Conservation (phyloP, 2,888 invertebrate species). For the Drosophila gaucha region DNA sequence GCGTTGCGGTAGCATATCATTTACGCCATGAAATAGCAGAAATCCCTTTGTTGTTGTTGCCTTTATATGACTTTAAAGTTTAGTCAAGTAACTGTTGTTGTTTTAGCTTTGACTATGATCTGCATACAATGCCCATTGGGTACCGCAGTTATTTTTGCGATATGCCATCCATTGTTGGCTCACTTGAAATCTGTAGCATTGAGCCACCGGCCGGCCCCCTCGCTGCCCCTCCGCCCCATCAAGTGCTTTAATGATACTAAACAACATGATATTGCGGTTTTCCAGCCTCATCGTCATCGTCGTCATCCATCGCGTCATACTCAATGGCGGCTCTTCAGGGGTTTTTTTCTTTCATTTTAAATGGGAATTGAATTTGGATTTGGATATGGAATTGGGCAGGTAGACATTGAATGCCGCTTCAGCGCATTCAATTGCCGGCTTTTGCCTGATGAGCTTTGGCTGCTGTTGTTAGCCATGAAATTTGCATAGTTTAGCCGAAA, state of each 20-base stretch:
- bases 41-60: slow-evolving; percentile 31
- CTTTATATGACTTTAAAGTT: slow-evolving; percentile 3
- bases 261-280: slow-evolving; percentile 71
- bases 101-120: slow-evolving; percentile 39
- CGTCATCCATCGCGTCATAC: slow-evolving; percentile 35
- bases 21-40: slow-evolving; percentile 30
- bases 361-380: slow-evolving; percentile 45
- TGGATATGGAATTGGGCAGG: slow-evolving; percentile 54
- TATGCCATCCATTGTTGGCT: slow-evolving; percentile 55
- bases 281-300: slow-evolving; percentile 27
- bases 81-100: slow-evolving; percentile 42
- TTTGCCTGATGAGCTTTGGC: slow-evolving; percentile 54
- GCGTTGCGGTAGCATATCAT: slow-evolving; percentile 63
- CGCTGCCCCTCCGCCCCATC: not conserved
- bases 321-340: slow-evolving; percentile 25
- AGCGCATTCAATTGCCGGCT: slow-evolving; percentile 57
- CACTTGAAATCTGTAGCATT: slow-evolving; percentile 65
- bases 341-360: slow-evolving; percentile 25
- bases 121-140: slow-evolving; percentile 71
- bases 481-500: slow-evolving; percentile 62
- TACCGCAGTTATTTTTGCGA: slow-evolving; percentile 25
- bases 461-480: slow-evolving; percentile 67
- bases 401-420: slow-evolving; percentile 67
- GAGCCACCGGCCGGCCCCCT: slow-evolving; percentile 11
- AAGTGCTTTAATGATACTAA: slow-evolving; percentile 65